phyloP scores from a whole-genome alignment of 1,140 invertebrate species.

The Drosophila jambulina region DNA sequence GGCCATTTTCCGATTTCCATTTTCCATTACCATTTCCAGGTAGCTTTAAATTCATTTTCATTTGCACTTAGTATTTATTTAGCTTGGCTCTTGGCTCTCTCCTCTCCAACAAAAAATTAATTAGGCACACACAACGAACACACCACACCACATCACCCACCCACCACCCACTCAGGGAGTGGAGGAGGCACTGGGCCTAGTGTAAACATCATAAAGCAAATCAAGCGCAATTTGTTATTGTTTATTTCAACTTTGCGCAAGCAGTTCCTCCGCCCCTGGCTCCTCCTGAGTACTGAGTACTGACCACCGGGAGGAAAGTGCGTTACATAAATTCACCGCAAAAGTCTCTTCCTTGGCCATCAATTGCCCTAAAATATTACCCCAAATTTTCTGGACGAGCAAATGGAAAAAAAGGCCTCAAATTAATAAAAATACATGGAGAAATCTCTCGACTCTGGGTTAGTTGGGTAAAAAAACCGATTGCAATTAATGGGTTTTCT shows the following conservation, averaged over 20 bases:
- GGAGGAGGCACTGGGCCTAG: constrained; percentile 33
- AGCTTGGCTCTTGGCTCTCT: constrained; percentile 45
- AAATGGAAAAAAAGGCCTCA: background rate
- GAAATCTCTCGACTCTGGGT: background rate
- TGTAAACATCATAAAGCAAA: constrained; percentile 81
- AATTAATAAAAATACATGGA: background rate
- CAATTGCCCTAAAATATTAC: constrained; percentile 78
- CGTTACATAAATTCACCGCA: constrained; percentile 53
- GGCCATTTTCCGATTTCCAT: constrained; percentile 9
- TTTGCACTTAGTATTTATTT: constrained; percentile 60
- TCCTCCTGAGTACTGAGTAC: background rate
- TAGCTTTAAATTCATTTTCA: constrained; percentile 29
- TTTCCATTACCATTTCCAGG: constrained; percentile 39
- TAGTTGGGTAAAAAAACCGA: too few relatives aligned
- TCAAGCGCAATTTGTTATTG: constrained; percentile 81
- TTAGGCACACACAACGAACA: constrained; percentile 51
- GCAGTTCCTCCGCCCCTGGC: constrained; percentile 1
- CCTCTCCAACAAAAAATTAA: constrained; percentile 57
- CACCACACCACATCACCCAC: background rate
- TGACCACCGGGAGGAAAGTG: constrained; percentile 39
- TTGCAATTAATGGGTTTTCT: background rate
- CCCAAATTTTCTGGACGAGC: constrained; percentile 47
- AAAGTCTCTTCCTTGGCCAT: constrained; percentile 58
- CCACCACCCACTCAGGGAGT: constrained; percentile 4
- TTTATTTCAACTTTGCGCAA: constrained; percentile 81